These are phyloP conservation scores for Siphamia tubifer DNA, from an alignment of 2,113 vertebrate genomes.

Conservation along the genomic window DNA sequence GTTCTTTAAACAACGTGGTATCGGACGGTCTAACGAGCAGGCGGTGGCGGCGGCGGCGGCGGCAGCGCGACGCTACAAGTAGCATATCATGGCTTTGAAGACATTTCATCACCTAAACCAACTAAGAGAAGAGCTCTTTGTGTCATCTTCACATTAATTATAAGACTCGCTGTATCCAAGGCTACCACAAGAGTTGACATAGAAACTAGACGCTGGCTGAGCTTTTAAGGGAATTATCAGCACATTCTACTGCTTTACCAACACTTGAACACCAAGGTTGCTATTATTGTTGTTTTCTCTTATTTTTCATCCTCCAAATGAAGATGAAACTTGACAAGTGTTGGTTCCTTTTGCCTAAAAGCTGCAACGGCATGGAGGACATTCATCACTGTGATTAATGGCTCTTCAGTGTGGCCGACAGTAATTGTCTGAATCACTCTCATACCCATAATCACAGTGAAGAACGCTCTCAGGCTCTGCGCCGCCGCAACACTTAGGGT, in stretches of 20 bases:
- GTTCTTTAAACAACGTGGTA: background rate
- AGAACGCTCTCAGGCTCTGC: background rate
- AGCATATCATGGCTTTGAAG: background rate
- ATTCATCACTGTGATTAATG: conserved; percentile 25
- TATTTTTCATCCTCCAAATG: background rate
- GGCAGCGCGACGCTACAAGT: too few species aligned
- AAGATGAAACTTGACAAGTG: background rate
- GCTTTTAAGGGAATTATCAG: background rate
- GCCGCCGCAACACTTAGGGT: conserved; percentile 1
- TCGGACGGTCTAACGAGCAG: background rate
- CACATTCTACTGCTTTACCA: background rate
- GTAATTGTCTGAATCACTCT: conserved; percentile 10
- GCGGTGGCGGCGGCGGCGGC: background rate
- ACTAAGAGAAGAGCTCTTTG: too few species aligned
- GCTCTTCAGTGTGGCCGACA: background rate
- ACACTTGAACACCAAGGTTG: too few species aligned
- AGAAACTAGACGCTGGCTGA: conserved; percentile 15
- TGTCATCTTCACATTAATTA: conserved; percentile 6
- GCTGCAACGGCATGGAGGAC: background rate
- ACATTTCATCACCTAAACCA: conserved; percentile 5
- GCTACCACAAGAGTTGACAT: conserved; percentile 13
- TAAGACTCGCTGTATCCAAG: background rate
- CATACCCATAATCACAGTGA: background rate
- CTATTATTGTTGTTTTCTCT: background rate
- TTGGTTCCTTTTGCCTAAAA: background rate